Evolutionary conservation across 2,113 vertebrate genomes (phyloP).

Genomic region (Beaufortia kweichowensis): DNA sequence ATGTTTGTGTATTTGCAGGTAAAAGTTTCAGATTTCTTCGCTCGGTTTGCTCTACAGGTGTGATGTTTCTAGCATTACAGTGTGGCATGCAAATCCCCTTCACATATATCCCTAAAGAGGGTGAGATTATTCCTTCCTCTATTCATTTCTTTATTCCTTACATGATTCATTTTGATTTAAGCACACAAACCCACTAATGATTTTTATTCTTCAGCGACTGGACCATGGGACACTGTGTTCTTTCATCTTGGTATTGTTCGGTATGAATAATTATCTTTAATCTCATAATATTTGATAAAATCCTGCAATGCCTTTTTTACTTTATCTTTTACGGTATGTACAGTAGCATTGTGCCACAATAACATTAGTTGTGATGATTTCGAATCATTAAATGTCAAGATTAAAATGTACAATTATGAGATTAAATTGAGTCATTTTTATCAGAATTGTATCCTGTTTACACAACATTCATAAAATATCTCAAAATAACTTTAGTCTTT

Average conservation of each 20-base stretch:
- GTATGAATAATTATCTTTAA: constrained; percentile 55
- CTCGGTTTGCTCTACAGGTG: constrained; percentile 62
- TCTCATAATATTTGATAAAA: not conserved
- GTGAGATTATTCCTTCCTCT: constrained; percentile 55
- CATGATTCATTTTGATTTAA: not conserved
- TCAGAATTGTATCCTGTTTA: too few relatives aligned
- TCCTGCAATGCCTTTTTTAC: too few relatives aligned
- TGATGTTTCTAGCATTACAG: constrained; percentile 71
- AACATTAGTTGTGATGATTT: too few relatives aligned
- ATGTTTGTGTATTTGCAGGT: constrained; percentile 54
- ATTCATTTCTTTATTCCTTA: not conserved
- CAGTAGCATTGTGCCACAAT: too few relatives aligned
- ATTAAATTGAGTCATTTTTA: too few relatives aligned
- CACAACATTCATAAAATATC: too few relatives aligned
- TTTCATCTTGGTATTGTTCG: constrained; percentile 76
- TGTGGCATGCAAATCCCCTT: constrained; percentile 75
- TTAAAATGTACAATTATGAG: too few relatives aligned
- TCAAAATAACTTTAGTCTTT: too few relatives aligned
- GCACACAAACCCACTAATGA: too few relatives aligned
- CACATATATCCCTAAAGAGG: constrained; percentile 63
- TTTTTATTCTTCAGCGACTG: constrained; percentile 65
- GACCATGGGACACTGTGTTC: constrained; percentile 68
- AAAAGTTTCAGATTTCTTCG: constrained; percentile 67
- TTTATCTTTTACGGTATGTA: too few relatives aligned
- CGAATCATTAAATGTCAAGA: too few relatives aligned